Percentiles rank a stretch among this genome's conserved stretches.
phyloP scores from a whole-genome alignment of 1,140 invertebrate genomes.

The Meteorus sp. region DNA sequence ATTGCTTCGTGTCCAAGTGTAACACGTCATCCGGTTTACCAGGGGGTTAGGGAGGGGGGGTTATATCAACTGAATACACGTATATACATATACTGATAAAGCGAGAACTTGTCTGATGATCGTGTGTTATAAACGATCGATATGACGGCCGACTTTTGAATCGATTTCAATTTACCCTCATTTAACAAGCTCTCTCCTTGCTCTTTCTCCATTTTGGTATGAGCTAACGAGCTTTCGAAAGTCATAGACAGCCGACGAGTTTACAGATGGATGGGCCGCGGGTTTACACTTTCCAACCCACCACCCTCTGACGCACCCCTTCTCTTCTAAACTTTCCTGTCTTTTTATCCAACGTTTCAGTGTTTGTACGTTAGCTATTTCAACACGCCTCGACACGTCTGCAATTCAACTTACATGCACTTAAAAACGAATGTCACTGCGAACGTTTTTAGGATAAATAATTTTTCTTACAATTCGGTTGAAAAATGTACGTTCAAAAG shows the following conservation, averaged over 20 bases:
- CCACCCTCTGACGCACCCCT: neutral
- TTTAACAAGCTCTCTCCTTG: conserved; percentile 52
- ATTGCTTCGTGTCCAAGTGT: neutral
- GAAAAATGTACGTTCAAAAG: too few species aligned
- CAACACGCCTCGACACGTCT: neutral
- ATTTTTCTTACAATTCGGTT: too few species aligned
- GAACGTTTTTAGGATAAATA: too few species aligned
- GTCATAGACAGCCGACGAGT: conserved; percentile 57
- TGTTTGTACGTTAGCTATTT: neutral
- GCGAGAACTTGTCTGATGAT: neutral
- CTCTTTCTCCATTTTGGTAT: conserved; percentile 43
- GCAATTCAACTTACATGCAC: conserved; percentile 3
- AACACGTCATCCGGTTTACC: conserved; percentile 9
- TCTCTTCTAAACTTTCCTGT: neutral
- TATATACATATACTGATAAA: neutral
- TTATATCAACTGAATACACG: too few species aligned
- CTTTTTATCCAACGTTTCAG: neutral
- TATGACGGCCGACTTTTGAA: conserved; percentile 35
- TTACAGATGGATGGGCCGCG: conserved; percentile 34
- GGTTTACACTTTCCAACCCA: neutral
- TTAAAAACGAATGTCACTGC: too few species aligned
- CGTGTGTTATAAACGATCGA: conserved; percentile 35
- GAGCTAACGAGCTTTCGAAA: conserved; percentile 58
- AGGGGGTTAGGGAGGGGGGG: neutral
- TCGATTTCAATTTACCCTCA: conserved; percentile 60